Evolutionary conservation across 2,113 vertebrate genomes (phyloP).

Genomic region (Pipa parva): DNA sequence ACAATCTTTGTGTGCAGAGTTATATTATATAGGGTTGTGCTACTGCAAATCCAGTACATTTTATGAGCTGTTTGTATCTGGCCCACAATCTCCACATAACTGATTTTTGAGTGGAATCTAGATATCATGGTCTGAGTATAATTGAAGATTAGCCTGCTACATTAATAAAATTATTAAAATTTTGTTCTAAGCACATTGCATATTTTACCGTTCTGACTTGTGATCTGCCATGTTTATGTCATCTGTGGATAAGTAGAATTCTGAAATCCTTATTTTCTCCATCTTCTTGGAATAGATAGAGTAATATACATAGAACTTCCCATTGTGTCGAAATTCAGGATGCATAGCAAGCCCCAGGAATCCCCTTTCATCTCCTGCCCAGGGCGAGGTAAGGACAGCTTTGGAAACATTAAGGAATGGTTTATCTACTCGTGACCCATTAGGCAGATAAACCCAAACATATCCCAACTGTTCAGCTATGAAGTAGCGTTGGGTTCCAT

Average conservation of each 20-base stretch:
- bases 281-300: constrained; percentile 65
- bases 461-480: constrained; percentile 75
- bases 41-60: too few species aligned
- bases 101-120: too few species aligned
- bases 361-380: constrained; percentile 72
- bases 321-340: constrained; percentile 59
- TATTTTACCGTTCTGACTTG: constrained; percentile 70
- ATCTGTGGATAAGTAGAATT: constrained; percentile 62
- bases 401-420: constrained; percentile 74
- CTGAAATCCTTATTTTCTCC: constrained; percentile 71
- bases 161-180: too few species aligned
- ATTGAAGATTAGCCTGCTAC: too few species aligned
- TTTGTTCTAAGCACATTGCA: too few species aligned
- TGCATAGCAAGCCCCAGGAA: constrained; percentile 73
- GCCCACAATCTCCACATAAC: too few species aligned
- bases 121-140: too few species aligned
- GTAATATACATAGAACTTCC: constrained; percentile 74
- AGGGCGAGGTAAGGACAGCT: constrained; percentile 69
- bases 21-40: too few species aligned
- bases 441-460: constrained; percentile 70
- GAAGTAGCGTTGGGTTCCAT: constrained; percentile 73
- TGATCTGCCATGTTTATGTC: constrained; percentile 71
- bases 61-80: too few species aligned
- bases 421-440: constrained; percentile 66
- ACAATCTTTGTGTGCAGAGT: too few species aligned